Percentiles rank a stretch among this genome's conserved stretches.
phyloP scores from a whole-genome alignment of 2,888 invertebrate species.

The Sesamia inferens region DNA sequence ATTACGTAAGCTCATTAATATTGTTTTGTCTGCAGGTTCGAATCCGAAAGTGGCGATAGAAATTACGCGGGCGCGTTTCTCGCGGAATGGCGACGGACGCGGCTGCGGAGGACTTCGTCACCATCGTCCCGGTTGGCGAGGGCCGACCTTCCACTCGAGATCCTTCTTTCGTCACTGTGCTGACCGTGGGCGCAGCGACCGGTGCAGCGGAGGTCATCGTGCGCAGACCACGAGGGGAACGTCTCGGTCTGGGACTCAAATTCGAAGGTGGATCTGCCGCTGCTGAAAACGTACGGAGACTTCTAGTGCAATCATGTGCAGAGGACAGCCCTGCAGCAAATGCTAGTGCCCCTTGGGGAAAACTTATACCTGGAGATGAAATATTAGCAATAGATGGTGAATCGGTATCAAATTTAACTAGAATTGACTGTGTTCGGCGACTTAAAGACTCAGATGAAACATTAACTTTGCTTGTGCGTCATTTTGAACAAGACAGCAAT shows the following conservation, averaged over 20 bases:
- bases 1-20: conserved; percentile 82
- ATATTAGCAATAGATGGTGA: conserved; percentile 95
- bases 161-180: conserved; percentile 90
- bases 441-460: conserved; percentile 96
- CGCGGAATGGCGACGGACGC: conserved; percentile 87
- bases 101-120: conserved; percentile 89
- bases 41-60: conserved; percentile 75
- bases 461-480: conserved; percentile 93
- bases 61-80: conserved; percentile 76
- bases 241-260: conserved; percentile 96
- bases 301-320: conserved; percentile 97
- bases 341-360: conserved; percentile 95
- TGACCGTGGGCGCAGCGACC: conserved; percentile 88
- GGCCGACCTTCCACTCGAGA: conserved; percentile 79
- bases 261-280: conserved; percentile 97
- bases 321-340: conserved; percentile 96
- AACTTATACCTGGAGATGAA: conserved; percentile 96
- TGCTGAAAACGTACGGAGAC: conserved; percentile 93
- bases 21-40: conserved; percentile 85
- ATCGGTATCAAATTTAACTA: conserved; percentile 94
- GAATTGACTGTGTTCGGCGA: conserved; percentile 96
- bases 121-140: conserved; percentile 90
- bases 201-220: conserved; percentile 94
- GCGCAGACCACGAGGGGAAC: conserved; percentile 96
- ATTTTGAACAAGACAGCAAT: conserved; percentile 85